phyloP scores from a whole-genome alignment of 2,888 invertebrate species.

The Caenorhabditis sp. region DNA sequence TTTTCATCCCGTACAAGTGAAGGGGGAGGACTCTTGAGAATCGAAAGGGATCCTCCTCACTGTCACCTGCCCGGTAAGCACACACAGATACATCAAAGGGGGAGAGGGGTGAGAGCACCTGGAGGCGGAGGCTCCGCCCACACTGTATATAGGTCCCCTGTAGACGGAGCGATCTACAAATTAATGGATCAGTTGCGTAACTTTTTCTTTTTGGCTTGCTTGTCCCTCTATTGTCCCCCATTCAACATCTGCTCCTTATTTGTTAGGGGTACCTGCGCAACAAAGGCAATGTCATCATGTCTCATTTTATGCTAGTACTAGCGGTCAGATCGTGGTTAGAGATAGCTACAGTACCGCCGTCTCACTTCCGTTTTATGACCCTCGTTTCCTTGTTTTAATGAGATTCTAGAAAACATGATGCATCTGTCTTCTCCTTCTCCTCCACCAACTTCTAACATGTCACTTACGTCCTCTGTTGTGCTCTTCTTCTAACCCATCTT shows the following conservation, averaged over 20 bases:
- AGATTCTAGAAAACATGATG: constrained; percentile 37
- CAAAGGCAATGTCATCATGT: constrained; percentile 60
- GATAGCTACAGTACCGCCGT: constrained; percentile 57
- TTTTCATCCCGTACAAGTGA: too few species aligned
- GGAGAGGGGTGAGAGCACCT: neutral
- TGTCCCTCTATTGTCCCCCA: constrained; percentile 23
- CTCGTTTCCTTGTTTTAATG: constrained; percentile 43
- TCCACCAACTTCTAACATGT: constrained; percentile 12
- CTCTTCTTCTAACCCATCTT: constrained; percentile 40
- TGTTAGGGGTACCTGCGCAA: constrained; percentile 23
- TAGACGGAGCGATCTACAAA: neutral
- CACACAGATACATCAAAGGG: constrained; percentile 5
- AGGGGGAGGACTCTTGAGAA: too few species aligned
- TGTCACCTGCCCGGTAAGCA: constrained; percentile 4
- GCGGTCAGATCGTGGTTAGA: constrained; percentile 59
- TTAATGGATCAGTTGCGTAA: constrained; percentile 32
- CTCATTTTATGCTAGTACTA: constrained; percentile 26
- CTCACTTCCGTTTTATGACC: constrained; percentile 32
- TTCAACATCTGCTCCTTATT: constrained; percentile 28
- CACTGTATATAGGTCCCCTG: too few species aligned
- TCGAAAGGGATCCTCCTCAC: too few species aligned
- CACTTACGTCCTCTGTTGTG: constrained; percentile 32
- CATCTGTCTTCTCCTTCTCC: neutral
- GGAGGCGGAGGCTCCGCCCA: too few species aligned
- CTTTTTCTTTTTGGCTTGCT: constrained; percentile 8